Base-by-base conservation (phyloP, 2,113 vertebrate species). In the Electrona antarctica region DNA sequence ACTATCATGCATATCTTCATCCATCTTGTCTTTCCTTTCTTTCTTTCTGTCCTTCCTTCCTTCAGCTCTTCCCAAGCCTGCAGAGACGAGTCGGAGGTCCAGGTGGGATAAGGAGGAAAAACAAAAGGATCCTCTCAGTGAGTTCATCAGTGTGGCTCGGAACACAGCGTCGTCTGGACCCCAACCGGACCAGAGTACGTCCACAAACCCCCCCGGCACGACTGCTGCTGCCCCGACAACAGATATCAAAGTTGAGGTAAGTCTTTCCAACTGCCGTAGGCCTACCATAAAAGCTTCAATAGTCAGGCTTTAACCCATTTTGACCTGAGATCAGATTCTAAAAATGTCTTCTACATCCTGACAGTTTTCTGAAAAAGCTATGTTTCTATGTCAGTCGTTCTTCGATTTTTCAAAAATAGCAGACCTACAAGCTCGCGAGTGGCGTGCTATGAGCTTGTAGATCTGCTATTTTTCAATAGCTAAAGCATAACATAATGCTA, bases 31-130 rank as follows among this genome's bases (percentile, higher is more conserved):
- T 8, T 0, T 51, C 21, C 9, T 15, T 28, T 1, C 21, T 8
- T 3, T 8, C 14, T 21, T 14, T 48, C 21, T 60, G 15, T 12
- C 28, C 49, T 29, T 9, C 14, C 29, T 7, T 14, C 9, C 9
- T 15, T 14, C 3, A 88, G 89, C 73, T 56, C 67, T 73, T 67
- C 61, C 72, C 2, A 89, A 77, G 58, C 70, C 93, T 82, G 82
- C 88, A 90, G 95, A 94, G 64, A 66, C 90, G 0, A 90, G 81
- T 79, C 98, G 95, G 67, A 92, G 86, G 60, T 99, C 97, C 3
- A 92, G 97, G 67, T 99, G 97, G 97, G 97, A 98, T 52, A 88
- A 92, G 49, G 68, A 89, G 60, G 82, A 69, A 14, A 49, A 92
- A 80, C 91, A 91, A 51, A 92, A 93, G 48, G 94, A 96, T 83